Conservation (phyloP, 2,888 invertebrate species). For the Agonum fuliginosum region DNA sequence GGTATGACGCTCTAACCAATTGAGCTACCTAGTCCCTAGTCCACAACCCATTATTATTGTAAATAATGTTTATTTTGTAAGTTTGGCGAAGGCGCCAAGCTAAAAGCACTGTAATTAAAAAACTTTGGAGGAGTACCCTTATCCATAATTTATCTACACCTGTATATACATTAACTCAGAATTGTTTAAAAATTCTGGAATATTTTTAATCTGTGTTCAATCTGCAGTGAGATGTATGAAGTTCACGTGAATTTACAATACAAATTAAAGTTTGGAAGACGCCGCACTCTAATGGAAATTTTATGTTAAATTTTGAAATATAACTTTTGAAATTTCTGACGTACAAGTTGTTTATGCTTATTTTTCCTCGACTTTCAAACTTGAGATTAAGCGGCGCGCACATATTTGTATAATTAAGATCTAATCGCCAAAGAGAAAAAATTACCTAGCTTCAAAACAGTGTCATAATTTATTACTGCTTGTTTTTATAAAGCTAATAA, state of each 20-base stretch:
- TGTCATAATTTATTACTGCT: too few relatives aligned
- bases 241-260: conserved; percentile 38
- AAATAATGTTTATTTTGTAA: not conserved
- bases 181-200: conserved; percentile 25
- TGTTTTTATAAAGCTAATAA: too few relatives aligned
- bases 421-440: not conserved
- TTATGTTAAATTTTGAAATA: conserved; percentile 32
- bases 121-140: conserved; percentile 16
- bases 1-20: too few relatives aligned
- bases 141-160: conserved; percentile 12
- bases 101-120: conserved; percentile 39
- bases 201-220: conserved; percentile 43
- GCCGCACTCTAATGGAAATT: conserved; percentile 35
- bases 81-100: not conserved
- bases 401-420: not conserved
- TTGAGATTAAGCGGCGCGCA: not conserved
- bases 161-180: not conserved
- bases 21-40: too few relatives aligned
- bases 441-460: too few relatives aligned
- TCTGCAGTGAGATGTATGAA: conserved; percentile 26
- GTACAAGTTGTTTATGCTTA: not conserved
- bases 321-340: conserved; percentile 22
- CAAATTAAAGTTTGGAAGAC: conserved; percentile 34
- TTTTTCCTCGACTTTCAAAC: not conserved
- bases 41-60: too few relatives aligned